Base-by-base conservation (phyloP, 2,888 invertebrate species). In the Protodeltote pygarga region DNA sequence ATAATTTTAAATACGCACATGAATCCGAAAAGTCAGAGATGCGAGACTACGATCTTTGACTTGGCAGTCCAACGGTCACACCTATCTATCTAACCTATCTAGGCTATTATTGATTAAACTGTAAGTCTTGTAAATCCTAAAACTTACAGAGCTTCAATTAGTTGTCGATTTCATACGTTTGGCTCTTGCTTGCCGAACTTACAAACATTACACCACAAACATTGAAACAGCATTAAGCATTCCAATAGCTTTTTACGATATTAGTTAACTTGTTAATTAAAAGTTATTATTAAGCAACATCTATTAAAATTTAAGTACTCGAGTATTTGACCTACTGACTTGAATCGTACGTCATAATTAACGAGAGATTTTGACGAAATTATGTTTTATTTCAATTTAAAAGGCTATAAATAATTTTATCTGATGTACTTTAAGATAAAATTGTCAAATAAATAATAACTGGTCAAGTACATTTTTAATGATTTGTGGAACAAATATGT, bases 311-410 rank as follows among this genome's bases (percentile, higher is more conserved):
- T 50, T 65, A 45, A 53, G 49, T 59, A 58, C 55, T 50, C 41
- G 24, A 37, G 33, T 48, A 40, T 44, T 37, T 71, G 63, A 62
- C 65, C 73, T 47, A 68, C 62, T 62, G 52, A 44, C 46, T 49
- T 34, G 17, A 59, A 52, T 55, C 19, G 23, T 16, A 28, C 16
- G 33, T 29, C 4, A 1, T 25, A 33, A n/a, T n/a, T n/a, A n/a
- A 8, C 5, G 16, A 25, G 15, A 21, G 13, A 25, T 19, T 23
- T 40, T 28, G 25, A 24, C 21, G 25, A 37, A 32, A 38, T 33
- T 24, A 31, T 49, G 3, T 20, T 13, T 41, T 40, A 40, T 35
- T 24, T 24, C 32, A 15, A 10, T 23, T 38, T 53, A 25, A 11
- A 47, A 28, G 10, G 33, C 15, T 21, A 34, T 57, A 27, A 46